Evolutionary conservation across 2,113 vertebrate species (phyloP), one percentile per base, ranked within the genome.

Genomic region (Chlorodrepanis virens): DNA sequence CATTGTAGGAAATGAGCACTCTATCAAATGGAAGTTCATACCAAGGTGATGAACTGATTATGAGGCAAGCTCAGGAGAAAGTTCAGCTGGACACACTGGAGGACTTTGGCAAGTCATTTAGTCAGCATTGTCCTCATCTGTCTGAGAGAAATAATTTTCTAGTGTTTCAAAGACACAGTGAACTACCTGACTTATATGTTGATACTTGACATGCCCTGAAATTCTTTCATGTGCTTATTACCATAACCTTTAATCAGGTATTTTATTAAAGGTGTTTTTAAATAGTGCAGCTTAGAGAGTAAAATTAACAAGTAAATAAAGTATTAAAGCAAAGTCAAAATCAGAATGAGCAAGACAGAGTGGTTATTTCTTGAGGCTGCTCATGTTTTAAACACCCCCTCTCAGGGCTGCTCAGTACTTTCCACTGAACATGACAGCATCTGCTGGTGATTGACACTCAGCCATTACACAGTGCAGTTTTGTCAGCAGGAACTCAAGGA

Each of bases 401-500:
- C 71, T 72, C 35, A 39, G 63, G 56, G 79, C 54, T 80, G 94
- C 71, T 94, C 50, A 7, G 63, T 45, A 12, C 85, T 53, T 86
- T 70, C 39, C 0, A 0, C 85, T 0, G 8, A 93, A 80, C 67
- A 57, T 4, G 5, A 45, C 70, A 50, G 74, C 3, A 0, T 77
- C 84, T 6, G 4, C 79, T 56, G 54, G 89, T 96, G 94, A 96
- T 69, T 94, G 96, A 96, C 96, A 92, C 85, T 81, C 82, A 74
- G 78, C 82, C 89, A 92, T 92, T 92, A 77, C 70, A 63, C 50
- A 28, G 78, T 42, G 78, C 94, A 68, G 90, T 95, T 96, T 95
- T 96, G 89, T 77, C 96, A 97, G 96, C 90, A 96, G 86, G 81
- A 74, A 93, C 92, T 87, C 90, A 74, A 44, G 39, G 20, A 94